Conservation (phyloP, 2,888 invertebrate genomes). For the Agrotis segetum region DNA sequence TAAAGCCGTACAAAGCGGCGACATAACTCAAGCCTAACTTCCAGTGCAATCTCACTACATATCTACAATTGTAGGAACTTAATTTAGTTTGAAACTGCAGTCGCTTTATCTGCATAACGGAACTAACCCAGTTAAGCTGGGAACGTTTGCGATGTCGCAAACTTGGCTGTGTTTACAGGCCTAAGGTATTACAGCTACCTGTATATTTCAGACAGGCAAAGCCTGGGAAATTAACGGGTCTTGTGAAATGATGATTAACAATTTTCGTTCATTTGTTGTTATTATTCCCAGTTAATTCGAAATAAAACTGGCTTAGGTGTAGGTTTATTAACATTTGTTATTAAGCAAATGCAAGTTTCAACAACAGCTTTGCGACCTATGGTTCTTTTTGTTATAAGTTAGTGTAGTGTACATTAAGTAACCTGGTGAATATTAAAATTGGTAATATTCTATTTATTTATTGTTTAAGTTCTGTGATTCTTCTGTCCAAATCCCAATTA, state of each 20-base stretch:
- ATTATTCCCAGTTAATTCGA: background rate
- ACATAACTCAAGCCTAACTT: constrained; percentile 58
- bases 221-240: constrained; percentile 28
- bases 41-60: constrained; percentile 56
- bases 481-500: no score
- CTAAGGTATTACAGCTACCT: constrained; percentile 39
- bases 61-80: constrained; percentile 66
- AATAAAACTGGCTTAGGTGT: background rate
- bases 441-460: no score
- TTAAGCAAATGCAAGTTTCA: background rate
- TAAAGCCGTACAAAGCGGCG: constrained; percentile 63
- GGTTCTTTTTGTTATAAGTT: no score
- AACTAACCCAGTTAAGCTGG: constrained; percentile 68
- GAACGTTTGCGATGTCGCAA: constrained; percentile 64
- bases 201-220: constrained; percentile 27
- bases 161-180: constrained; percentile 46
- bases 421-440: no score
- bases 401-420: no score
- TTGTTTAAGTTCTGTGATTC: no score
- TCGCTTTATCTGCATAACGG: constrained; percentile 73
- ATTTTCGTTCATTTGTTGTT: constrained; percentile 19
- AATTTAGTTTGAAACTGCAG: constrained; percentile 77
- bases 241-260: constrained; percentile 5
- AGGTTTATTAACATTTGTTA: background rate
- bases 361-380: no score